Conservation (phyloP, 1,140 invertebrate genomes). For the Procambarus virginalis region DNA sequence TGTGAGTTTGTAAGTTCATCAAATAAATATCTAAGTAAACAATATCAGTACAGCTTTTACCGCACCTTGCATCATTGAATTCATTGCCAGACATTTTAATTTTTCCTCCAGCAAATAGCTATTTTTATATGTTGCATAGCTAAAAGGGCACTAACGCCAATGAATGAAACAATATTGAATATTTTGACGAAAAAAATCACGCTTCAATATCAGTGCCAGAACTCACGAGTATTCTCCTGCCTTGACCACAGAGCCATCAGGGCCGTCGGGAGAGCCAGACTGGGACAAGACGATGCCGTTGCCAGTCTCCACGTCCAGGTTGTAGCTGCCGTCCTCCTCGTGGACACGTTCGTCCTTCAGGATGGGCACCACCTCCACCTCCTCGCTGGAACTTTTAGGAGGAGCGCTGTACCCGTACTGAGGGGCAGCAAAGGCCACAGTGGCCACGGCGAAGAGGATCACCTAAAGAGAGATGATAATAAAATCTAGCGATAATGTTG, state of each 20-base stretch:
- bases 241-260: background rate
- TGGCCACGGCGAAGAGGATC: background rate
- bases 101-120: too few species aligned
- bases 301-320: conserved; percentile 57
- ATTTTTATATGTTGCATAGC: too few species aligned
- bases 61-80: too few species aligned
- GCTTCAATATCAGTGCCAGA: background rate
- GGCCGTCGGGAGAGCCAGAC: conserved; percentile 46
- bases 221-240: background rate
- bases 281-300: conserved; percentile 55
- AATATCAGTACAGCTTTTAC: too few species aligned
- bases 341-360: background rate
- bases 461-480: background rate
- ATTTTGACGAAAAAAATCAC: background rate
- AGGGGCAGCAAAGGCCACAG: background rate
- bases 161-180: background rate
- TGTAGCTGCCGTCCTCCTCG: conserved; percentile 29
- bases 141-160: too few species aligned
- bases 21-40: too few species aligned
- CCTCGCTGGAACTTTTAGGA: background rate
- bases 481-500: background rate
- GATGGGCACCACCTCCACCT: background rate
- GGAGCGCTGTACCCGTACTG: background rate
- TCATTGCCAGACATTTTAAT: too few species aligned
- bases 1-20: too few species aligned